phyloP scores from a whole-genome alignment of 2,888 invertebrate species.

The Seira ritae region DNA sequence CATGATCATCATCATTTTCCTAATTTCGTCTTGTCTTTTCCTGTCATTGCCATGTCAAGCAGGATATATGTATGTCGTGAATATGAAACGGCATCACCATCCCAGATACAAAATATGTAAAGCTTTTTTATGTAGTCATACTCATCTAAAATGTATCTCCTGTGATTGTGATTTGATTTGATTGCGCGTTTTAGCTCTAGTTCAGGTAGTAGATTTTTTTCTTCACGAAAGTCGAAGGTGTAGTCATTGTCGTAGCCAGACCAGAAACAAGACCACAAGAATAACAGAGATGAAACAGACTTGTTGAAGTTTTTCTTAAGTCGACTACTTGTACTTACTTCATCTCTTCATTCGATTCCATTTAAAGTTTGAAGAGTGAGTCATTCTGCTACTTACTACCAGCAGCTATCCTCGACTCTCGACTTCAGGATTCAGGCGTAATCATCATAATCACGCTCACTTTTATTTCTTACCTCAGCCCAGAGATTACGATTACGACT shows the following conservation, averaged over 20 bases:
- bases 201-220: constrained; percentile 4
- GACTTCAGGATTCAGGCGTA: not conserved
- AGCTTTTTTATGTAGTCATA: no score
- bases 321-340: not conserved
- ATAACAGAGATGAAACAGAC: constrained; percentile 12
- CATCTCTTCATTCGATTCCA: not conserved
- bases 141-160: no score
- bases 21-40: no score
- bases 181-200: constrained; percentile 1
- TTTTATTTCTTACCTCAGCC: constrained; percentile 9
- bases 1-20: no score
- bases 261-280: not conserved
- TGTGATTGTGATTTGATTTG: no score
- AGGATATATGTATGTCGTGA: no score
- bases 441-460: constrained; percentile 2
- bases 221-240: not conserved
- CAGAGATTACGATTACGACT: not conserved
- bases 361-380: not conserved
- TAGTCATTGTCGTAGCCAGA: not conserved
- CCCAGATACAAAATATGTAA: no score
- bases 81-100: no score
- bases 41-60: no score
- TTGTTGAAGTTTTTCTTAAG: not conserved
- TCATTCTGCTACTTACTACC: constrained; percentile 1
- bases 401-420: no score